Conservation (phyloP, 92 coral and sea anemone species). For the Parazoanthus darwini region DNA sequence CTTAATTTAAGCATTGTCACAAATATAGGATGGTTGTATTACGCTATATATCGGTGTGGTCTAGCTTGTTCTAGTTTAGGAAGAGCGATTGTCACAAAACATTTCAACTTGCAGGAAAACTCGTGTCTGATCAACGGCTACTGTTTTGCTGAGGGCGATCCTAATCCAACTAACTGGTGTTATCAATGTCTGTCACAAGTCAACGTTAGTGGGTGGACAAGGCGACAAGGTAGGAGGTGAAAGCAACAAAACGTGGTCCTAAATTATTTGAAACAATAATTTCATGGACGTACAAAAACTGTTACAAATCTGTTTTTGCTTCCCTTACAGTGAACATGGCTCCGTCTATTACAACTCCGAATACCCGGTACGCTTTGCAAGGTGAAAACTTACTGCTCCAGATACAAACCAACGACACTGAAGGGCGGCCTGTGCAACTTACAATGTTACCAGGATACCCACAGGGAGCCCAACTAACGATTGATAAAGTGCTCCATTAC, state of each 20-base stretch:
- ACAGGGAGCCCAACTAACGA: constrained; percentile 31
- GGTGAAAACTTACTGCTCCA: constrained; percentile 20
- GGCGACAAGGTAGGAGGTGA: too few species aligned
- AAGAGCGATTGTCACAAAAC: too few species aligned
- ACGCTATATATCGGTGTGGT: too few species aligned
- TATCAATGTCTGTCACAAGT: constrained; percentile 26
- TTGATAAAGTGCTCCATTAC: constrained; percentile 24
- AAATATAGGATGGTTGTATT: too few species aligned
- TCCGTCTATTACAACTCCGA: constrained; percentile 37
- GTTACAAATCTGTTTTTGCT: too few species aligned
- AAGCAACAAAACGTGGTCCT: too few species aligned
- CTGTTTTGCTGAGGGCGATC: constrained; percentile 31
- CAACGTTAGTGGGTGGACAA: background rate
- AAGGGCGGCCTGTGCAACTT: constrained; percentile 41
- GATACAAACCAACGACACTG: constrained; percentile 32
- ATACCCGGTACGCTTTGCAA: background rate
- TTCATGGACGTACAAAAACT: too few species aligned
- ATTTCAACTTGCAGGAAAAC: constrained; percentile 2
- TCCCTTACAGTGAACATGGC: too few species aligned
- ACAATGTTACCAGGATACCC: constrained; percentile 28
- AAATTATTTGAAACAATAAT: too few species aligned
- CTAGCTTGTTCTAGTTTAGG: too few species aligned
- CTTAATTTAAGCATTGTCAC: too few species aligned
- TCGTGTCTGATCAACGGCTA: constrained; percentile 39
- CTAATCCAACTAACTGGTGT: constrained; percentile 33